phyloP scores from a whole-genome alignment of 2,113 vertebrate genomes.

The Petrocephalus microphthalmus region DNA sequence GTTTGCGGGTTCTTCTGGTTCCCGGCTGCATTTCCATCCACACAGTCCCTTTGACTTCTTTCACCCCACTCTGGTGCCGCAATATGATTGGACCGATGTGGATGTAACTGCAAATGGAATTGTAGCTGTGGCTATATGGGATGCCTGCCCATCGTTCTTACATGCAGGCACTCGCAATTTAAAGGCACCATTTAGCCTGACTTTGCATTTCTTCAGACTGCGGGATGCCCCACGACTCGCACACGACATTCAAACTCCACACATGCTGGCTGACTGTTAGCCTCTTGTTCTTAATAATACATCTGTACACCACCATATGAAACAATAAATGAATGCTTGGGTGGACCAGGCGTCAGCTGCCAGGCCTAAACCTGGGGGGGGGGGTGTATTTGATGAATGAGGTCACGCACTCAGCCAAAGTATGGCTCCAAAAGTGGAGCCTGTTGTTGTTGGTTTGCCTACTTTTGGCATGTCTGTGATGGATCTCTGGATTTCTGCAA shows the following conservation, averaged over 20 bases:
- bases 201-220: neutral
- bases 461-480: neutral
- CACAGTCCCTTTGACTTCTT: neutral
- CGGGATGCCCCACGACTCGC: neutral
- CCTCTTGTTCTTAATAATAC: neutral
- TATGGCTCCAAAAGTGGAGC: neutral
- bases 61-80: neutral
- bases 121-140: too few relatives aligned
- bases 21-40: neutral
- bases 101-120: neutral
- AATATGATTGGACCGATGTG: neutral
- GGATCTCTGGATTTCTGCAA: neutral
- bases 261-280: neutral
- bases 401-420: neutral
- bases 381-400: neutral
- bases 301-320: neutral
- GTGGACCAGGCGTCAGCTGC: neutral
- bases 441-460: neutral
- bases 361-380: neutral
- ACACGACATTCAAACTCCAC: neutral
- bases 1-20: neutral
- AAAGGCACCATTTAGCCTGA: neutral
- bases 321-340: neutral
- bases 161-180: neutral
- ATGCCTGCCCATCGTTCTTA: neutral